These are phyloP conservation scores for Andricus curvator DNA, from an alignment of 2,888 invertebrate species.

Conservation along the genomic window DNA sequence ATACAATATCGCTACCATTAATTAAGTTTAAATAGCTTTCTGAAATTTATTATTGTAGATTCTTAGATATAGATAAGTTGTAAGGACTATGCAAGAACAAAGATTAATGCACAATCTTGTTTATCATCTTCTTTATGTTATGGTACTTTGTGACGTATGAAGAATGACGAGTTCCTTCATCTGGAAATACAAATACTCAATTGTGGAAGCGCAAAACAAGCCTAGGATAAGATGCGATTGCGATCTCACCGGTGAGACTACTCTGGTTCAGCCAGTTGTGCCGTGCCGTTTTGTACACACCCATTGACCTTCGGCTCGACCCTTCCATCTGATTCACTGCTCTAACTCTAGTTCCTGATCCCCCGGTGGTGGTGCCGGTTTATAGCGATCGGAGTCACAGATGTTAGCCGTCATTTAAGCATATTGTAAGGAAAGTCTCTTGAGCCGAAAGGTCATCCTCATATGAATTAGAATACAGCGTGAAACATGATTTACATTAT, in stretches of 20 bases:
- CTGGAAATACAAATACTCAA: conserved; percentile 19
- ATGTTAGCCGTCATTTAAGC: conserved; percentile 64
- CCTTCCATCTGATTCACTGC: conserved; percentile 60
- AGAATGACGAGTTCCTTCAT: neutral
- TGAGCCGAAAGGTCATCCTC: conserved; percentile 59
- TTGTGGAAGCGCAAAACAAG: conserved; percentile 48
- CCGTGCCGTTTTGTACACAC: conserved; percentile 76
- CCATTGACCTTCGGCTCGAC: conserved; percentile 69
- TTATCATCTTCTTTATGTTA: neutral
- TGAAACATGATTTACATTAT: conserved; percentile 61
- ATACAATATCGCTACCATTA: conserved; percentile 22
- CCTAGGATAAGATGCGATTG: conserved; percentile 47
- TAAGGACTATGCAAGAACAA: neutral
- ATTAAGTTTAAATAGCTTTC: conserved; percentile 2
- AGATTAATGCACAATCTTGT: neutral
- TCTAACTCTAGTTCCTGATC: conserved; percentile 62
- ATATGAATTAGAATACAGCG: conserved; percentile 58
- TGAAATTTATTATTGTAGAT: conserved; percentile 17
- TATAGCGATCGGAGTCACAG: conserved; percentile 62
- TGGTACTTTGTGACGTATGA: neutral
- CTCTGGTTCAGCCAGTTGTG: conserved; percentile 67
- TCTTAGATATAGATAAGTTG: neutral
- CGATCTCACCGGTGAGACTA: conserved; percentile 55
- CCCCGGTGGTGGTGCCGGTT: conserved; percentile 54
- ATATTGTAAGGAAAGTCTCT: conserved; percentile 58